phyloP scores from a whole-genome alignment of 1,140 invertebrate genomes.

The Cotesia glomerata region DNA sequence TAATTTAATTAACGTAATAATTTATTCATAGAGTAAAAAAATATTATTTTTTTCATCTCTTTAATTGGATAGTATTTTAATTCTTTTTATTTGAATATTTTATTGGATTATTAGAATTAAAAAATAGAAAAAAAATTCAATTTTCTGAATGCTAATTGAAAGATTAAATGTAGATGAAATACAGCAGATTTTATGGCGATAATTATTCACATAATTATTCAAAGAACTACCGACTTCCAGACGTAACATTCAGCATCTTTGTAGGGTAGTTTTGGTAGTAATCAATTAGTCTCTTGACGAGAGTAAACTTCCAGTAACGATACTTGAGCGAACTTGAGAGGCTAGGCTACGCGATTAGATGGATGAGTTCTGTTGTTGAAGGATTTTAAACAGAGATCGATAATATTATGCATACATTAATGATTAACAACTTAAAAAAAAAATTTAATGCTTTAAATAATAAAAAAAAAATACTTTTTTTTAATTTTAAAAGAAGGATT shows the following conservation, averaged over 20 bases:
- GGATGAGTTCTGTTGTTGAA: background rate
- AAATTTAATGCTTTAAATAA: background rate
- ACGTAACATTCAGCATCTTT: background rate
- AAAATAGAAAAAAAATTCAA: too few species aligned
- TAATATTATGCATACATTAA: background rate
- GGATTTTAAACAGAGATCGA: background rate
- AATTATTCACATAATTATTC: conserved; percentile 11
- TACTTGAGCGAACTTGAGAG: conserved; percentile 2
- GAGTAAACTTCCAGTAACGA: conserved; percentile 16
- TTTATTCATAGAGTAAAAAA: background rate
- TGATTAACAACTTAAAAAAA: background rate
- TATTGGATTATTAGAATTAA: too few species aligned
- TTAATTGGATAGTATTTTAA: too few species aligned
- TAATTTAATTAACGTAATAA: background rate
- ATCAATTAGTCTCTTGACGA: conserved; percentile 26
- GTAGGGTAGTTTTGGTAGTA: conserved; percentile 9
- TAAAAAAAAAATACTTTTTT: background rate
- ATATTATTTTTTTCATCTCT: too few species aligned
- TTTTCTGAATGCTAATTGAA: background rate
- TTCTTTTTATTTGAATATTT: too few species aligned
- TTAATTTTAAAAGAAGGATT: too few species aligned
- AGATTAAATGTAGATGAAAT: background rate
- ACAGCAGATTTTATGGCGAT: conserved; percentile 1
- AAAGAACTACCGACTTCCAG: background rate
- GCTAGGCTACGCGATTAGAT: background rate